Conservation (phyloP, 1,140 invertebrate genomes). For the Phortica variegata region DNA sequence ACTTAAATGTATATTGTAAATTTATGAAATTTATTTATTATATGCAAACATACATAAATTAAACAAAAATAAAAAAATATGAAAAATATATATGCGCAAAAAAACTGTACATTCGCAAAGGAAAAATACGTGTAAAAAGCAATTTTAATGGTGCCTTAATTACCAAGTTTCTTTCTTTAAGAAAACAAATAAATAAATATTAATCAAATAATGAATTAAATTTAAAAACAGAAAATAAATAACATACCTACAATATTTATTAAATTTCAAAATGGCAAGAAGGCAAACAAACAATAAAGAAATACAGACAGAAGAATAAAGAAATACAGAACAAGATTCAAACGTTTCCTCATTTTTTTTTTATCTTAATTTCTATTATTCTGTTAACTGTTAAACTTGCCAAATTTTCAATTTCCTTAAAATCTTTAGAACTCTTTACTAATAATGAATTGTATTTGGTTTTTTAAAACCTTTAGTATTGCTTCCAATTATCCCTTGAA, state of each 20-base stretch:
- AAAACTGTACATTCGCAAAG: conserved; percentile 54
- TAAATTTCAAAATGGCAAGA: conserved; percentile 26
- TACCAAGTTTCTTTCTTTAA: conserved; percentile 51
- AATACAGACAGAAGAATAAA: too few relatives aligned
- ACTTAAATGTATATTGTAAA: conserved; percentile 33
- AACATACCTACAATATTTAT: conserved; percentile 17
- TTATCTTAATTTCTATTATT: too few relatives aligned
- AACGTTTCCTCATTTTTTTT: too few relatives aligned
- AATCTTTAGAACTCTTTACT: too few relatives aligned
- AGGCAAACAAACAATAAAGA: conserved; percentile 41
- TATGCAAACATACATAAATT: conserved; percentile 28
- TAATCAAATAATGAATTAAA: conserved; percentile 1
- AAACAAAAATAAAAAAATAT: conserved; percentile 23
- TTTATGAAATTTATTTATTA: conserved; percentile 25
- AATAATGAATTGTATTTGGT: too few relatives aligned
- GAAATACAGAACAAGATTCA: too few relatives aligned
- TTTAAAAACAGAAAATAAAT: conserved; percentile 8
- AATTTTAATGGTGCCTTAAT: conserved; percentile 58
- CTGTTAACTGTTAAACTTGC: too few relatives aligned
- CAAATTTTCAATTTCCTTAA: too few relatives aligned
- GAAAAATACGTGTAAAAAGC: conserved; percentile 58
- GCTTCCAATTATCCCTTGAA: too few relatives aligned
- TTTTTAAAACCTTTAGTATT: too few relatives aligned
- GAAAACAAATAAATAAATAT: conserved; percentile 6
- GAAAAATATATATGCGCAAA: conserved; percentile 31